These are phyloP conservation scores for Mesitornis unicolor DNA, from an alignment of 2,113 vertebrate genomes.

Conservation along the genomic window DNA sequence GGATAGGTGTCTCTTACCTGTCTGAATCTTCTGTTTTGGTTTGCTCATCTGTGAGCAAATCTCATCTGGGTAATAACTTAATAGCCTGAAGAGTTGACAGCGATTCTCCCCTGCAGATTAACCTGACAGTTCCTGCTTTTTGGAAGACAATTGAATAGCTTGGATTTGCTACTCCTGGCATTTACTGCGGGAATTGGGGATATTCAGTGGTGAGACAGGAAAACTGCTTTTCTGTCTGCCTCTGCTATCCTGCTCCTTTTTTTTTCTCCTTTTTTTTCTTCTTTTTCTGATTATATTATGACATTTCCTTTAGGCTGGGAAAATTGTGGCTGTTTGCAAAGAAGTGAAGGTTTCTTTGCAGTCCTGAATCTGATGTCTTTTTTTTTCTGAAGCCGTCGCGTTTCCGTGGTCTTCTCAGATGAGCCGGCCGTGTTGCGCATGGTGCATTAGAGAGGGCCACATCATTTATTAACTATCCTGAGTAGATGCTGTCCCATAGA, in stretches of 20 bases:
- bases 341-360: neutral
- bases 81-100: constrained; percentile 19
- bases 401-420: neutral
- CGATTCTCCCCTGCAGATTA: constrained; percentile 1
- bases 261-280: accelerated
- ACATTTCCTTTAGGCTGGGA: neutral
- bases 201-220: neutral
- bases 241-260: neutral
- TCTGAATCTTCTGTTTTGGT: neutral
- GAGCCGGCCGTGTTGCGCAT: neutral
- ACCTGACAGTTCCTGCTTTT: neutral
- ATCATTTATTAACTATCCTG: neutral
- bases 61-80: neutral
- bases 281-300: neutral
- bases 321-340: neutral
- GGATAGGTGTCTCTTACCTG: neutral
- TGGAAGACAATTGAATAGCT: neutral
- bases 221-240: neutral
- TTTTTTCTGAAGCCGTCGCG: neutral
- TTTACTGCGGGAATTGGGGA: neutral
- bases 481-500: neutral
- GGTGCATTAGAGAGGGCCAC: neutral
- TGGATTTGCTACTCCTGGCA: neutral
- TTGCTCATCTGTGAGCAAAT: neutral
- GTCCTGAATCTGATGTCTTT: neutral